Evolutionary conservation across 2,113 vertebrate genomes (phyloP), one percentile per base, ranked within the genome.

Genomic region (Barnardius zonarius): DNA sequence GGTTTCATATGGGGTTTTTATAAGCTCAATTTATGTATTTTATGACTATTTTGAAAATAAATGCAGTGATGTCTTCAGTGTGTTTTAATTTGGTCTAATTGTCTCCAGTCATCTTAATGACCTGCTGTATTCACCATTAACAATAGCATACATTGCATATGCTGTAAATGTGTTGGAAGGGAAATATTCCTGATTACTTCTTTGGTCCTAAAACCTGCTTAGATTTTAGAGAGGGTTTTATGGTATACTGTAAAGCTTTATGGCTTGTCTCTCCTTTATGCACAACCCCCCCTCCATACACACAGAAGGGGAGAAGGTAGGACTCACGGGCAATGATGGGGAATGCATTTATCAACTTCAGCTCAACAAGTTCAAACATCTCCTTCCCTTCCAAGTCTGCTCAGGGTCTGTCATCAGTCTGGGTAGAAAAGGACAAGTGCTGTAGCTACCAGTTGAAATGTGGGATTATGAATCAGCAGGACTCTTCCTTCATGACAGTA

Each of bases 201-300:
- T 83, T 94, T n/a, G 67, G 19, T 91, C 63, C 92, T 93, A 54
- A 91, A 92, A n/a, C 72, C 62, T 59, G 10, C 74, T 96, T 84
- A 73, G 79, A 46, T 83, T 95, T 91, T 89, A 73, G 30, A 76
- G 52, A 62, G 43, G 11, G 3, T 59, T 97, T 98, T 96, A 97
- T 92, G 68, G 64, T 88, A 82, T 83, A 93, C 84, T 91, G 63
- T 96, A 93, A 97, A 97, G 83, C 59, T 95, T 95, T 97, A 92
- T 77, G 46, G 74, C 59, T 91, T 95, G 44, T 86, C 91, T 72
- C 86, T 85, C 89, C 33, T 67, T 52, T 63, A 3, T 1, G 1
- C 73, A 19, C 19, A 17, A 2, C 9, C 13, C 43, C 33, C 8
- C 6, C 2, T 23, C 5, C 33, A 37, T 3, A 9, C 22, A 3